phyloP scores from a whole-genome alignment of 2,797 vertebrate species.

The Danio albolineatus region DNA sequence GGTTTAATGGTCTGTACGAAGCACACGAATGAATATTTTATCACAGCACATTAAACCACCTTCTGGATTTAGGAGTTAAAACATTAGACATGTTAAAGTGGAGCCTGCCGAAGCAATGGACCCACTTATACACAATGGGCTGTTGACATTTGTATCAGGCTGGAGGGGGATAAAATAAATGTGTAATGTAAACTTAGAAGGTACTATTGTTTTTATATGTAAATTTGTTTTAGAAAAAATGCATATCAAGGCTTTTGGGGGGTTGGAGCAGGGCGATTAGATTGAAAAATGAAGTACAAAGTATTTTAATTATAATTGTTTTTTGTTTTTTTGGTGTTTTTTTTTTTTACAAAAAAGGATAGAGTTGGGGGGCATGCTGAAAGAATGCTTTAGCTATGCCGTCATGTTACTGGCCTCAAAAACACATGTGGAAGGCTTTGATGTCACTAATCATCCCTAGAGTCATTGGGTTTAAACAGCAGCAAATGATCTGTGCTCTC shows the following conservation, averaged over 20 bases:
- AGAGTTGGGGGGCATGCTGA: neutral
- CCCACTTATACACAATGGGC: slow-evolving; percentile 33
- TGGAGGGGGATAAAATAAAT: neutral
- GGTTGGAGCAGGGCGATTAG: neutral
- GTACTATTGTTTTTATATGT: neutral
- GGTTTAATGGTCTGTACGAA: slow-evolving; percentile 61
- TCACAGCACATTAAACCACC: slow-evolving; percentile 67
- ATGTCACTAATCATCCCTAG: slow-evolving; percentile 54
- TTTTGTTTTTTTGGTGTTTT: no score
- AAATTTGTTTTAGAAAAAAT: neutral
- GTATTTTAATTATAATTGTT: neutral
- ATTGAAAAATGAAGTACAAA: neutral
- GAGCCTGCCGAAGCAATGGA: slow-evolving; percentile 29
- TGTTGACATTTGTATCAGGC: slow-evolving; percentile 19
- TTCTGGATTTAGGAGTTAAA: slow-evolving; percentile 64
- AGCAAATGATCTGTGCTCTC: slow-evolving; percentile 56
- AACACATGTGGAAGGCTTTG: slow-evolving; percentile 56
- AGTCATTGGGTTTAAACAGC: slow-evolving; percentile 59
- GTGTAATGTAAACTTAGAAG: neutral
- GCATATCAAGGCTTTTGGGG: neutral
- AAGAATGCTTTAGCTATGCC: slow-evolving; percentile 39
- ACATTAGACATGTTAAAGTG: slow-evolving; percentile 63
- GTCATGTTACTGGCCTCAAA: slow-evolving; percentile 41
- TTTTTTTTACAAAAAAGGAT: neutral
- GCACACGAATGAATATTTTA: slow-evolving; percentile 66